These are phyloP conservation scores for Aplidium turbinatum DNA, from an alignment of 23 tunicate genomes.

Conservation along the genomic window DNA sequence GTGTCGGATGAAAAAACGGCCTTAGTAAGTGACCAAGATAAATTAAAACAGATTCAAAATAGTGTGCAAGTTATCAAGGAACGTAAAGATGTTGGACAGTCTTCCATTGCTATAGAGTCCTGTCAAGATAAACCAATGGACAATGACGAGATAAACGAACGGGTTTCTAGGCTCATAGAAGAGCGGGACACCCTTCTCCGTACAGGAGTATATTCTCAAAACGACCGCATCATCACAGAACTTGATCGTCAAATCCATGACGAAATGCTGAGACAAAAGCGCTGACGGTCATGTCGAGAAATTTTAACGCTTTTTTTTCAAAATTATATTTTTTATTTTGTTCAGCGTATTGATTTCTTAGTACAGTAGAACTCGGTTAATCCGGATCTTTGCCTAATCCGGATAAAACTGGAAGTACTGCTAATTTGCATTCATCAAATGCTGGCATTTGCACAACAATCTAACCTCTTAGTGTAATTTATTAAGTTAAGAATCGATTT, in stretches of 20 bases:
- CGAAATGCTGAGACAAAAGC: conserved; percentile 68
- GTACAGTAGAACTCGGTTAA: too few relatives aligned
- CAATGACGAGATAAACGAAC: conserved; percentile 65
- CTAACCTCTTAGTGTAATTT: too few relatives aligned
- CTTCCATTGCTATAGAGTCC: conserved; percentile 54
- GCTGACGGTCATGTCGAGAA: too few relatives aligned
- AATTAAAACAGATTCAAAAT: conserved; percentile 62
- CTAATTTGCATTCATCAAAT: too few relatives aligned
- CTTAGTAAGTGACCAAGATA: conserved; percentile 49
- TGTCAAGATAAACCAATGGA: conserved; percentile 24
- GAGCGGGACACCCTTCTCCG: conserved; percentile 90
- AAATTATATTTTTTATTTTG: too few relatives aligned
- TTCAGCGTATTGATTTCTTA: too few relatives aligned
- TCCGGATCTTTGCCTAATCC: too few relatives aligned
- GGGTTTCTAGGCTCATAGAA: conserved; percentile 90
- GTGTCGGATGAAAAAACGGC: conserved; percentile 84
- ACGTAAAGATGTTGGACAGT: conserved; percentile 1
- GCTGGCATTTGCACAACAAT: too few relatives aligned
- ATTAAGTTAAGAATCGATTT: too few relatives aligned
- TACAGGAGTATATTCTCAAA: conserved; percentile 89
- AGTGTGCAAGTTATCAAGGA: conserved; percentile 36
- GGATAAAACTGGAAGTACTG: too few relatives aligned
- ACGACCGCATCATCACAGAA: conserved; percentile 90
- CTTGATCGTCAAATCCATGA: conserved; percentile 93
- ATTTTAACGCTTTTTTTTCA: too few relatives aligned